Conservation (phyloP, 2,113 vertebrate species). For the Cyanoramphus novaezelandiae region DNA sequence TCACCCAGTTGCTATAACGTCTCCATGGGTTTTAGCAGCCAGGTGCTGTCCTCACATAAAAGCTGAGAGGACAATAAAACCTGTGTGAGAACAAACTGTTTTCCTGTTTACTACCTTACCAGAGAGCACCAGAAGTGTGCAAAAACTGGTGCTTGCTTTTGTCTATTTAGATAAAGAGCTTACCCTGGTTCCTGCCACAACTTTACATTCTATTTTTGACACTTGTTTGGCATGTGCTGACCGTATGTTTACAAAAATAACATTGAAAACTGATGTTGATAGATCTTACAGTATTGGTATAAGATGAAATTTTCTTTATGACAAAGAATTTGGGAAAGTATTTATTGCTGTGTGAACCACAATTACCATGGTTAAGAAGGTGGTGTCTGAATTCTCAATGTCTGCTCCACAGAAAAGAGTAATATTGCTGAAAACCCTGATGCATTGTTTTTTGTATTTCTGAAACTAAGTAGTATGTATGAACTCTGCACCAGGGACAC, state of each 20-base stretch:
- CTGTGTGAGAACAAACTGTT: neutral
- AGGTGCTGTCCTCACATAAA: neutral
- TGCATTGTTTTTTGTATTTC: neutral
- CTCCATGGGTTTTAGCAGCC: neutral
- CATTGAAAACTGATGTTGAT: neutral
- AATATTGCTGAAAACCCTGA: neutral
- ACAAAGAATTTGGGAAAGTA: neutral
- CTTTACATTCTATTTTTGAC: neutral
- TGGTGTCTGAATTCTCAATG: neutral
- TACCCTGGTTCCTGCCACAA: neutral
- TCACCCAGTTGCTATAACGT: neutral
- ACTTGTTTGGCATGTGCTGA: neutral
- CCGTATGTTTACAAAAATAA: neutral
- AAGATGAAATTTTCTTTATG: neutral
- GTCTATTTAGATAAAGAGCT: neutral
- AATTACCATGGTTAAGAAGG: neutral
- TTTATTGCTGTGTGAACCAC: neutral
- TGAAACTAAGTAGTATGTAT: neutral
- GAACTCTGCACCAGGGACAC: neutral
- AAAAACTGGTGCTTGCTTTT: neutral
- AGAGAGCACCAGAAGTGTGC: neutral
- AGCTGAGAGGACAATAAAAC: neutral
- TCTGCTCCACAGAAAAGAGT: neutral
- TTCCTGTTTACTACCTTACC: constrained; percentile 11
- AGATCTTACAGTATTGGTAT: neutral